Evolutionary conservation across 2,797 vertebrate genomes (phyloP).

Genomic region (Gallinago solitaria): DNA sequence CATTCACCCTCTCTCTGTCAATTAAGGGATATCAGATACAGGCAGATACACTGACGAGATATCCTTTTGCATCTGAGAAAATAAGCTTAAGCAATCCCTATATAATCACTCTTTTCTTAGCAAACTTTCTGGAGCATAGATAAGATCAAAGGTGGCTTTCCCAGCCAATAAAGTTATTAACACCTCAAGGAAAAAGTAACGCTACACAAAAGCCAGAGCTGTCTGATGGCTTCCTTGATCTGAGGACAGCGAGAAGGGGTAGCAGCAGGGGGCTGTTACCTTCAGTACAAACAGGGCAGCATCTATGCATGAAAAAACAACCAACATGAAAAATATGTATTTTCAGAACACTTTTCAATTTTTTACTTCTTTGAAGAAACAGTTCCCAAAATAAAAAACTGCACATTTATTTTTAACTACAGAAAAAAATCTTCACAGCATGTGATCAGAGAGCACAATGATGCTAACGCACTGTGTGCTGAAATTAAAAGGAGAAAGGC

Average conservation of each 20-base stretch:
- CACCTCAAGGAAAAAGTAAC: not conserved
- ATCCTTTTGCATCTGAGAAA: slow-evolving; percentile 22
- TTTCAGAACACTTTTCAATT: not conserved
- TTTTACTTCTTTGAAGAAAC: slow-evolving; percentile 1
- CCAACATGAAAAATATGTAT: not conserved
- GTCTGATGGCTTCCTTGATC: slow-evolving; percentile 5
- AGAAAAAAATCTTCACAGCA: not conserved
- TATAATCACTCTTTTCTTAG: not conserved
- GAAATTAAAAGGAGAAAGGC: not conserved
- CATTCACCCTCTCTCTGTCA: not conserved
- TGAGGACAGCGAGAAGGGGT: not conserved
- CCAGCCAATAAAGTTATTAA: not conserved
- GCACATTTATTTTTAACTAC: not conserved
- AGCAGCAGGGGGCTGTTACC: not conserved
- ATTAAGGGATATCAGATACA: slow-evolving; percentile 4
- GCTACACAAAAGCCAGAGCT: not conserved
- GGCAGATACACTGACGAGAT: not conserved
- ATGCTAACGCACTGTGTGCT: not conserved
- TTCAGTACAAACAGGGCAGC: not conserved
- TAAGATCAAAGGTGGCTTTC: slow-evolving; percentile 48
- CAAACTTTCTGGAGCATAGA: slow-evolving; percentile 1
- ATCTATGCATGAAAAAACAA: not conserved
- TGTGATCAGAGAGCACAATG: not conserved
- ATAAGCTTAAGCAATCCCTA: slow-evolving; percentile 19
- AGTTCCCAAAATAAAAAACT: not conserved